Evolutionary conservation across 2,113 vertebrate genomes (phyloP).

Genomic region (Gyps fulvus): DNA sequence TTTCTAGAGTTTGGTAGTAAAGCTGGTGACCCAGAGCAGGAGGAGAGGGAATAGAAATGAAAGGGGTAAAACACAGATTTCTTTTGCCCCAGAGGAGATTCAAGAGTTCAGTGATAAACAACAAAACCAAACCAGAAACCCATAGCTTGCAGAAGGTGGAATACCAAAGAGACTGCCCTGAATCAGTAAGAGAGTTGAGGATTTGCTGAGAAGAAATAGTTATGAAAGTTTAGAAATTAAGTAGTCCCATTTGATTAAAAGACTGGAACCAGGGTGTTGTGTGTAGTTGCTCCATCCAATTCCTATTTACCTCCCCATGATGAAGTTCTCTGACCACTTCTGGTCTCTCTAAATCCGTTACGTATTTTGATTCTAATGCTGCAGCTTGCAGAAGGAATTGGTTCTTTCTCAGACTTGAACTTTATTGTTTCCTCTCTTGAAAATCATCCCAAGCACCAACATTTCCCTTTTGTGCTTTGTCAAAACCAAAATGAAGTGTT

Average conservation of each 20-base stretch:
- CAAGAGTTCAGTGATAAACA: not conserved
- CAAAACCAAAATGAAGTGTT: not conserved
- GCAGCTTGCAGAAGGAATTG: not conserved
- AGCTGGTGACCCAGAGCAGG: not conserved
- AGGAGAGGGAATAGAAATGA: not conserved
- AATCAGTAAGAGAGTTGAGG: not conserved
- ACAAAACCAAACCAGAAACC: not conserved
- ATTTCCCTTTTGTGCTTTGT: not conserved
- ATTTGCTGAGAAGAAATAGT: not conserved
- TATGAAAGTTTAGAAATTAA: not conserved
- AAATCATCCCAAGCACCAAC: not conserved
- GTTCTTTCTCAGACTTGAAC: not conserved
- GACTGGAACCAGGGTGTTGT: not conserved
- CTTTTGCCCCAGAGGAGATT: not conserved
- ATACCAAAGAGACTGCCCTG: not conserved
- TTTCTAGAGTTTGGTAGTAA: not conserved
- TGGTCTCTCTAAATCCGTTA: not conserved
- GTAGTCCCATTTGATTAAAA: not conserved
- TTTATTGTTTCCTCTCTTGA: not conserved
- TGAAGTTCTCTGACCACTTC: not conserved
- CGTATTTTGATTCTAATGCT: not conserved
- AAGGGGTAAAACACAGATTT: not conserved
- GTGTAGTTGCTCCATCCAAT: not conserved
- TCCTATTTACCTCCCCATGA: not conserved
- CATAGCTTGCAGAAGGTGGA: not conserved